These are phyloP conservation scores for Hemaris fuciformis DNA, from an alignment of 2,888 invertebrate genomes.

Conservation along the genomic window DNA sequence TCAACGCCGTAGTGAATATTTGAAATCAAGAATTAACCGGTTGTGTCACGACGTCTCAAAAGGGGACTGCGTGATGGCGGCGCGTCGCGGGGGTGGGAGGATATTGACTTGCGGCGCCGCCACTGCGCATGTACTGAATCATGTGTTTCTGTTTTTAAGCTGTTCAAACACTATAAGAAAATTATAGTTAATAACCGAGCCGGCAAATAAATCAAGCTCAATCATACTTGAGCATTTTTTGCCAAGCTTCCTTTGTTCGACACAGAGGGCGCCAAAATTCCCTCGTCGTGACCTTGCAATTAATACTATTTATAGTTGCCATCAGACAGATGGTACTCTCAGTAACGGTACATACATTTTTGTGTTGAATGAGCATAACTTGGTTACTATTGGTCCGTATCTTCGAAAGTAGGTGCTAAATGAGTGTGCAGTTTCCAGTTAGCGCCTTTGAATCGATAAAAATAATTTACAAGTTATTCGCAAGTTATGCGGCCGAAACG, in stretches of 20 bases:
- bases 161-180: constrained; percentile 49
- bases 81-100: constrained; percentile 73
- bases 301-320: constrained; percentile 4
- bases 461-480: constrained; percentile 23
- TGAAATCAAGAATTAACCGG: constrained; percentile 31
- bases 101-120: constrained; percentile 77
- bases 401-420: constrained; percentile 6
- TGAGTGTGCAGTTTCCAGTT: constrained; percentile 7
- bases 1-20: constrained; percentile 11
- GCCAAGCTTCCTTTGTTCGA: neutral
- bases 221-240: neutral
- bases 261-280: neutral
- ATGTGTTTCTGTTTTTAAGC: constrained; percentile 77
- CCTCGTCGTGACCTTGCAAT: constrained; percentile 5
- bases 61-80: constrained; percentile 72
- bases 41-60: constrained; percentile 44
- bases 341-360: constrained; percentile 2
- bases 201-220: constrained; percentile 32
- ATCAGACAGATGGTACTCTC: constrained; percentile 7
- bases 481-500: constrained; percentile 28
- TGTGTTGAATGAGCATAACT: neutral
- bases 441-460: constrained; percentile 13
- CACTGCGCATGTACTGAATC: constrained; percentile 76
- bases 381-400: neutral
- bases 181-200: constrained; percentile 43